Evolutionary conservation across 2,888 invertebrate species (phyloP), one percentile per base, ranked within the genome.

Genomic region (Anticlea derivata): DNA sequence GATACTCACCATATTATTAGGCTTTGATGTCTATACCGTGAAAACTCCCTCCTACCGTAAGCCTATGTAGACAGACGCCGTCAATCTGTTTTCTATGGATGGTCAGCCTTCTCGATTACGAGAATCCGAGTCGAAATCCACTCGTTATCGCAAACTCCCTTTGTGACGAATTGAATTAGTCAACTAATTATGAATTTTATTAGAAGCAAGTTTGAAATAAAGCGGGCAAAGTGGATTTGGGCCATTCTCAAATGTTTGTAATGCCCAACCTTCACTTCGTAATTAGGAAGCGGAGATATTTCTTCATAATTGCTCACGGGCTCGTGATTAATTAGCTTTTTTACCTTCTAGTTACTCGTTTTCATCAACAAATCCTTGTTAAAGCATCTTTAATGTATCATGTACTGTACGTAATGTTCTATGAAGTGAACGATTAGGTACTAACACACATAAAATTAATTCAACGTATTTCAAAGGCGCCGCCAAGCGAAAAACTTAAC

Each of bases 131-230:
- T 60, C 48, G 54, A 60, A 60, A 65, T 56, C 50, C 50, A 61
- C 63, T 71, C 70, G 65, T 73, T 71, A 70, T 59, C 61, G 50
- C 56, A 63, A 73, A 69, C 66, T 70, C 65, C 61, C 71, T 72
- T 70, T 68, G 72, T 67, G 65, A 71, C 63, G 67, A 72, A 73
- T 73, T 70, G 64, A 72, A 73, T 74, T 71, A 72, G 61, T 70
- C 62, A 64, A 64, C 61, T 64, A 66, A 71, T 73, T 73, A 67
- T 66, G 45, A 63, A 70, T 72, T 69, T 73, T 73, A 70, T 66
- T 69, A 59, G 55, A 65, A 62, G 61, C 62, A 63, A 57, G 61
- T 66, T 69, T 45, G 49, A 41, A 47, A 52, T 55, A 39, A 58
- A 54, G 43, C 39, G 17, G 40, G 38, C 39, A 47, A 56, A 56